Evolutionary conservation across 2,797 vertebrate genomes (phyloP).

Genomic region (Borostomias antarcticus): DNA sequence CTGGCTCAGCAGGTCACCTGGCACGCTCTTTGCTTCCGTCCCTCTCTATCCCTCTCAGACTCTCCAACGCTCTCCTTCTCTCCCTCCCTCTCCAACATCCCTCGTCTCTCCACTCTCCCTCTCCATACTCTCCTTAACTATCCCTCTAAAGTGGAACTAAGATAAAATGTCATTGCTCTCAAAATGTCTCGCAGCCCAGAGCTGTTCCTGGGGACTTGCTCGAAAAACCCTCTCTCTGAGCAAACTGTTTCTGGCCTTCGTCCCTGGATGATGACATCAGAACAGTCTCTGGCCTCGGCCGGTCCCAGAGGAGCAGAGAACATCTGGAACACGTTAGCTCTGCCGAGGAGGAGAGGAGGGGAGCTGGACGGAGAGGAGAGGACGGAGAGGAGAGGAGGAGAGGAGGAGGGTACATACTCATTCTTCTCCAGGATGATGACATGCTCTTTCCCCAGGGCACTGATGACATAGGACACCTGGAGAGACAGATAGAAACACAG

Average conservation of each 20-base stretch:
- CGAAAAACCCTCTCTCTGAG: not conserved
- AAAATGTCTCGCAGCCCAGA: no score
- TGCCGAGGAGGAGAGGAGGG: not conserved
- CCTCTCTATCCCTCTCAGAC: no score
- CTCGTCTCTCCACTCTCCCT: no score
- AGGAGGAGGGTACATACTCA: not conserved
- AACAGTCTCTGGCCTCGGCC: not conserved
- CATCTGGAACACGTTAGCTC: not conserved
- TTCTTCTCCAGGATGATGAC: constrained; percentile 9
- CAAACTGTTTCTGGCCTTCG: not conserved
- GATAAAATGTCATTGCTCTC: no score
- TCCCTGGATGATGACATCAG: not conserved
- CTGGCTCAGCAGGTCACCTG: no score
- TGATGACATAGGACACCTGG: constrained; percentile 15
- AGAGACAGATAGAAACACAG: not conserved
- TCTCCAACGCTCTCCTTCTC: no score
- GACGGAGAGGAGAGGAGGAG: no score
- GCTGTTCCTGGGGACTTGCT: no score
- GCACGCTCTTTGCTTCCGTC: no score
- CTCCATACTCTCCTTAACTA: no score
- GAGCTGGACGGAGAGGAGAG: not conserved
- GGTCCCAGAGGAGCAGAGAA: not conserved
- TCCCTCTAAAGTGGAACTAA: no score
- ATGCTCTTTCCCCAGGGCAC: constrained; percentile 2
- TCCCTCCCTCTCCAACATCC: no score